Evolutionary conservation across 2,888 invertebrate genomes (phyloP).

Genomic region (Perizoma affinitatum): DNA sequence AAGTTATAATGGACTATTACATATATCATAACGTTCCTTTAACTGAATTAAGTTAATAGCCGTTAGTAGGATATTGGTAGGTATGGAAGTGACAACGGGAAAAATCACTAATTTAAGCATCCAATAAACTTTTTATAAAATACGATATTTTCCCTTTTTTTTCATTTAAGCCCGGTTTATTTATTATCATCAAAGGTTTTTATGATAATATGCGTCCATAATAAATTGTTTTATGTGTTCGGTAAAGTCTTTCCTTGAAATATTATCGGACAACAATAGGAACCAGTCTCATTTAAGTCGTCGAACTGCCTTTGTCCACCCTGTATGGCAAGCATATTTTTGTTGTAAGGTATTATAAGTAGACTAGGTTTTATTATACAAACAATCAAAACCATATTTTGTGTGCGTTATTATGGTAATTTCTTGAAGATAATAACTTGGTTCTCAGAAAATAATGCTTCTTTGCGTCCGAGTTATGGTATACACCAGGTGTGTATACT

Average conservation of each 20-base stretch:
- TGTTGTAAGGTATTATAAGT: conserved; percentile 49
- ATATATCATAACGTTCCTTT: no score
- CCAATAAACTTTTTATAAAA: no score
- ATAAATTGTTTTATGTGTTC: conserved; percentile 18
- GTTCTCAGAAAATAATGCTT: conserved; percentile 25
- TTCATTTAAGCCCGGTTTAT: no score
- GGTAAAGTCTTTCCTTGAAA: conserved; percentile 21
- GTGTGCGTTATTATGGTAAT: conserved; percentile 31
- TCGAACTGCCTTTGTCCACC: conserved; percentile 78
- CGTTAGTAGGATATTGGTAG: no score
- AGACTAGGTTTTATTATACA: conserved; percentile 21
- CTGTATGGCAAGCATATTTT: conserved; percentile 67
- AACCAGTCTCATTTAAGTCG: conserved; percentile 55
- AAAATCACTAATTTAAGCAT: no score
- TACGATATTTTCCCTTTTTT: no score
- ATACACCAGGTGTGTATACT: no score
- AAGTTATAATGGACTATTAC: no score
- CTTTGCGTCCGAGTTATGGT: not conserved
- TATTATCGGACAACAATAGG: conserved; percentile 48
- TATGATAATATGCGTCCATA: conserved; percentile 2
- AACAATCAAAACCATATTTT: conserved; percentile 26
- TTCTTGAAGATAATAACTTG: conserved; percentile 24
- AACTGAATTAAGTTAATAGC: no score
- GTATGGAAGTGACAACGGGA: no score
- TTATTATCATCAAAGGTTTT: not conserved